Percentiles rank a stretch among this genome's conserved stretches.
Conservation (phyloP, 2,797 vertebrate species). For the Tenualosa ilisha region DNA sequence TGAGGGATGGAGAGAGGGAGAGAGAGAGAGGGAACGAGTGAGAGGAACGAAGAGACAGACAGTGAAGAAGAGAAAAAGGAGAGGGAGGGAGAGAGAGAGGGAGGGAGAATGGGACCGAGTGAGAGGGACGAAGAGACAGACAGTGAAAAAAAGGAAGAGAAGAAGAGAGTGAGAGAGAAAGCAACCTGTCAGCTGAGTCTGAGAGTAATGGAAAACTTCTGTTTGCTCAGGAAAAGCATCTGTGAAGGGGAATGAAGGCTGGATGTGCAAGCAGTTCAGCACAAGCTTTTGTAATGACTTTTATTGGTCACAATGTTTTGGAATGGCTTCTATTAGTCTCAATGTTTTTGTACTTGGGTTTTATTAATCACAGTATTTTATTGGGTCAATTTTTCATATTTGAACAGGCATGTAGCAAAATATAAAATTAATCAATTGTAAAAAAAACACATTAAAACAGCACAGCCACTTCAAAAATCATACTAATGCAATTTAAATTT, state of each 20-base stretch:
- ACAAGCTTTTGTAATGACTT: conserved; percentile 2
- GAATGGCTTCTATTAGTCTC: too few relatives aligned
- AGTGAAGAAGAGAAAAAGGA: not conserved
- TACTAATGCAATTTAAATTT: too few relatives aligned
- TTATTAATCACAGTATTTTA: too few relatives aligned
- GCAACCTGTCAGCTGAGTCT: conserved; percentile 39
- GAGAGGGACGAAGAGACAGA: not conserved
- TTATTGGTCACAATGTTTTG: not conserved
- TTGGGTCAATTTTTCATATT: not conserved
- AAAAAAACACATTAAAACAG: too few relatives aligned
- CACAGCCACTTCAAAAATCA: too few relatives aligned
- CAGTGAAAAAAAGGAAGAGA: not conserved
- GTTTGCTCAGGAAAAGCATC: conserved; percentile 49
- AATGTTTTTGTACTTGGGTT: too few relatives aligned
- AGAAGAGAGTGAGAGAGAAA: not conserved
- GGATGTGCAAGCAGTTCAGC: not conserved
- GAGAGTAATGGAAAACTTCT: conserved; percentile 72
- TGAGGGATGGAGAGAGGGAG: not conserved
- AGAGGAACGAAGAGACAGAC: not conserved
- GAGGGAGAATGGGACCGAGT: not conserved
- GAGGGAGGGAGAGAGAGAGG: not conserved
- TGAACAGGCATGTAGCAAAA: not conserved
- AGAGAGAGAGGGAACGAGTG: not conserved
- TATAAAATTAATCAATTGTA: not conserved
- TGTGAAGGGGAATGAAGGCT: not conserved